Conservation (phyloP, 2,113 vertebrate genomes). For the Coryphaenoides rupestris region DNA sequence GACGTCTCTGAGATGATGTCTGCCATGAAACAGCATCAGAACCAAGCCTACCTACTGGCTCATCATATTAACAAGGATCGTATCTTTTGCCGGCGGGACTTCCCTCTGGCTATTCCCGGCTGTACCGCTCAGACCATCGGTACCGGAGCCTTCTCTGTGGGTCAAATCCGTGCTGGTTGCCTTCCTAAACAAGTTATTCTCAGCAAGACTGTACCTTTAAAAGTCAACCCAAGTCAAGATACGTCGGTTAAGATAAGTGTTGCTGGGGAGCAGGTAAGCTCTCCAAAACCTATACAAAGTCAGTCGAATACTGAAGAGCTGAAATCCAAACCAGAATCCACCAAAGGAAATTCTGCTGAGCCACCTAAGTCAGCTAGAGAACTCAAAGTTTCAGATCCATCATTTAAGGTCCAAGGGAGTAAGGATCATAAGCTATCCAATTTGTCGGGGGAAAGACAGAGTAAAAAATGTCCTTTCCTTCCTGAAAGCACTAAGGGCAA, state of each 20-base stretch:
- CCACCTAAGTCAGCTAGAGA: conserved; percentile 45
- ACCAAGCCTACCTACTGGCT: conserved; percentile 89
- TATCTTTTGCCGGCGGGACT: conserved; percentile 86
- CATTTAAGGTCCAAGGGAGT: conserved; percentile 37
- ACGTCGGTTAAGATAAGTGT: conserved; percentile 50
- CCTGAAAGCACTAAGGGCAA: conserved; percentile 68
- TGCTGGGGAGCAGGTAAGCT: conserved; percentile 58
- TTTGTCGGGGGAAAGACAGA: conserved; percentile 64
- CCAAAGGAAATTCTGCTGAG: conserved; percentile 54
- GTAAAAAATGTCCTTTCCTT: conserved; percentile 73
- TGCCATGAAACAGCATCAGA: conserved; percentile 96
- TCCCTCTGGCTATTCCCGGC: conserved; percentile 88
- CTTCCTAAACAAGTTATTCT: conserved; percentile 71
- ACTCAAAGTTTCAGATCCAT: conserved; percentile 47
- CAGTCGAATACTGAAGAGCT: conserved; percentile 60
- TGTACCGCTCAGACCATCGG: conserved; percentile 89
- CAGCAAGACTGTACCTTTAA: conserved; percentile 78
- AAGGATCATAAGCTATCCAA: conserved; percentile 67
- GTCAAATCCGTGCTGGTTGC: conserved; percentile 75
- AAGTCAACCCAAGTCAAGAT: conserved; percentile 72
- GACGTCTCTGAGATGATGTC: conserved; percentile 96
- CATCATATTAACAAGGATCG: conserved; percentile 95
- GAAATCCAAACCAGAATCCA: conserved; percentile 52
- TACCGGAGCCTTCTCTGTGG: conserved; percentile 81
- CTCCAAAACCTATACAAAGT: conserved; percentile 52